Percentiles rank a stretch among this genome's conserved stretches.
Conservation (phyloP, 1,140 invertebrate genomes). For the Sweltsa coloradensis region DNA sequence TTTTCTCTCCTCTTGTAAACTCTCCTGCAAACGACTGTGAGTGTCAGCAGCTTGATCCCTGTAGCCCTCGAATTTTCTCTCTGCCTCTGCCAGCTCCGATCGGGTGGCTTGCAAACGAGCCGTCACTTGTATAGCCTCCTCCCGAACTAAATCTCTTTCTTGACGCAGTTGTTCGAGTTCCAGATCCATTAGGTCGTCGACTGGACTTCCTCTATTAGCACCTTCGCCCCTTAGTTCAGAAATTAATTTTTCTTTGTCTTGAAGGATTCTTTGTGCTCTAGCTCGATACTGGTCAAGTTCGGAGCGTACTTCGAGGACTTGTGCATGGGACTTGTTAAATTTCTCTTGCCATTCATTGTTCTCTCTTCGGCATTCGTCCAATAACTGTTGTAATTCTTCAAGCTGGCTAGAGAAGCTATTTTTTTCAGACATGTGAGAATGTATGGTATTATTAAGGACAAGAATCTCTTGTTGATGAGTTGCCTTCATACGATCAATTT, state of each 20-base stretch:
- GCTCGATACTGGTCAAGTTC: slow-evolving; percentile 57
- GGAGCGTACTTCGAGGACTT: slow-evolving; percentile 38
- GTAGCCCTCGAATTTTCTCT: slow-evolving; percentile 28
- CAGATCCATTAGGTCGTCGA: slow-evolving; percentile 14
- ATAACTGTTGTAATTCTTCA: too few species aligned
- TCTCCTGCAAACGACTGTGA: slow-evolving; percentile 37
- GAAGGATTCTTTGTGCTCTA: slow-evolving; percentile 57
- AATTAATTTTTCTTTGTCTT: slow-evolving; percentile 67
- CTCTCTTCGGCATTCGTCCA: too few species aligned
- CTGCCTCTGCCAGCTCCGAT: slow-evolving; percentile 39
- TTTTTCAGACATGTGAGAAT: too few species aligned
- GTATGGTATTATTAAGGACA: too few species aligned
- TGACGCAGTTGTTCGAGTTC: slow-evolving; percentile 45
- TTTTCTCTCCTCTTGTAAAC: slow-evolving; percentile 37
- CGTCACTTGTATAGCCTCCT: slow-evolving; percentile 42
- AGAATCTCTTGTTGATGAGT: slow-evolving; percentile 22
- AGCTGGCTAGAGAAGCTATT: too few species aligned
- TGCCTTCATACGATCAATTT: slow-evolving; percentile 25
- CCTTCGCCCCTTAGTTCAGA: slow-evolving; percentile 38
- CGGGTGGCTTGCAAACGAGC: slow-evolving; percentile 38
- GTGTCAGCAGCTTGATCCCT: slow-evolving; percentile 26
- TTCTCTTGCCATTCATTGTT: too few species aligned
- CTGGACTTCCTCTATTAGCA: background rate
- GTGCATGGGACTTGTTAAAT: too few species aligned
- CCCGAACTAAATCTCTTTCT: slow-evolving; percentile 46